Conservation (phyloP, 1,140 invertebrate genomes). For the Hesperophylax magnus region DNA sequence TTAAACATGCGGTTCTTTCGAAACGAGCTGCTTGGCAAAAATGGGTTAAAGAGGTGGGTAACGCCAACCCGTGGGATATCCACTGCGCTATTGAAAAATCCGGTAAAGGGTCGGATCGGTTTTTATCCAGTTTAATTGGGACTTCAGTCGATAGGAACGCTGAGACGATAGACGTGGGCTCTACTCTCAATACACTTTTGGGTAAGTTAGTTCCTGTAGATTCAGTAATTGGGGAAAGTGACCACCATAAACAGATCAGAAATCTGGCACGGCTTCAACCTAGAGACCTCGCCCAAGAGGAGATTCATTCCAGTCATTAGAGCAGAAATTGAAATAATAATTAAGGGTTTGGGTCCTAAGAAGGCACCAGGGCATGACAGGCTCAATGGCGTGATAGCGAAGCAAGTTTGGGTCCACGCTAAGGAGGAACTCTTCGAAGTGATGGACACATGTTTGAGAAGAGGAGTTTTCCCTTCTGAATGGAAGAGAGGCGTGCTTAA, state of each 20-base stretch:
- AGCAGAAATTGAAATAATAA: background rate
- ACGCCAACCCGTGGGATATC: background rate
- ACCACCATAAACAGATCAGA: slow-evolving; percentile 1
- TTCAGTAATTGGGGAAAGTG: background rate
- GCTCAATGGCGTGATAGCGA: background rate
- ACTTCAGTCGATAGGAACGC: background rate
- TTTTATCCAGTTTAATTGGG: background rate
- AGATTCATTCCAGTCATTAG: background rate
- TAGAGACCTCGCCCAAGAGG: too few species aligned
- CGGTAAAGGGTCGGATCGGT: too few species aligned
- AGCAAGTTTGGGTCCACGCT: background rate
- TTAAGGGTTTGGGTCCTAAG: background rate
- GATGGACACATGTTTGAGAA: background rate
- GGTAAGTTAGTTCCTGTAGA: too few species aligned
- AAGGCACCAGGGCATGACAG: slow-evolving; percentile 3
- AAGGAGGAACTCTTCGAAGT: background rate
- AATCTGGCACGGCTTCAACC: background rate
- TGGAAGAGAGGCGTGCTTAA: too few species aligned
- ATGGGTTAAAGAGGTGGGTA: background rate
- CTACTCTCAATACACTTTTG: too few species aligned
- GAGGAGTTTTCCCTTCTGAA: too few species aligned
- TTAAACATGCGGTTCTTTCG: too few species aligned
- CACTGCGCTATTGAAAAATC: background rate
- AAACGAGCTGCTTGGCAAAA: too few species aligned
- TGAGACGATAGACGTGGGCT: background rate